Conservation (phyloP, 2,888 invertebrate genomes). For the Andrena camellia region DNA sequence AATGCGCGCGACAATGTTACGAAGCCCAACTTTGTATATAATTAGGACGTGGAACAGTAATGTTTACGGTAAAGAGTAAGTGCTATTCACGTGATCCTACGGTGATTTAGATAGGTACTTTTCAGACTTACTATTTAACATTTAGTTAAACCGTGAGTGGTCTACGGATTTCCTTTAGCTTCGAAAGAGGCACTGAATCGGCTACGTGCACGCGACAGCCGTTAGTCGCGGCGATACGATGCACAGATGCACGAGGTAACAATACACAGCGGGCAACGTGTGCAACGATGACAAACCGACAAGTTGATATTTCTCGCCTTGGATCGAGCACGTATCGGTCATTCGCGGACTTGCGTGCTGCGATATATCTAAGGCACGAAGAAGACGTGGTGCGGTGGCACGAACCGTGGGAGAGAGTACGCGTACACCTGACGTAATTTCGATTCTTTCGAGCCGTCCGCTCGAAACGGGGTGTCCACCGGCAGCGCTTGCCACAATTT, state of each 20-base stretch:
- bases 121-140: constrained; percentile 48
- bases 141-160: constrained; percentile 28
- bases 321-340: constrained; percentile 34
- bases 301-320: constrained; percentile 57
- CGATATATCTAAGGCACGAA: constrained; percentile 31
- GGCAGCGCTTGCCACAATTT: not conserved
- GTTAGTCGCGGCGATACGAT: constrained; percentile 26
- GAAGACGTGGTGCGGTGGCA: constrained; percentile 13
- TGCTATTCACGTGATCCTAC: constrained; percentile 14
- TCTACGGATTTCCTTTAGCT: constrained; percentile 40
- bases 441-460: constrained; percentile 11
- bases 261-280: constrained; percentile 43
- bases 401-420: not conserved
- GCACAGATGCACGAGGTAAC: constrained; percentile 26
- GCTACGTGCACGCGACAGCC: constrained; percentile 13
- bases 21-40: not conserved
- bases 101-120: constrained; percentile 12
- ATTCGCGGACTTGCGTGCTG: constrained; percentile 58
- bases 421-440: constrained; percentile 3
- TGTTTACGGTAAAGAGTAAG: constrained; percentile 7
- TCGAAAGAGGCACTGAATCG: constrained; percentile 33
- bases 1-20: constrained; percentile 28
- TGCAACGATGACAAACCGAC: constrained; percentile 42
- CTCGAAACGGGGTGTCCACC: not conserved
- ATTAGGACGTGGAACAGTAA: constrained; percentile 3